Conservation (phyloP, 1,140 invertebrate genomes). For the Drosophila parvula region DNA sequence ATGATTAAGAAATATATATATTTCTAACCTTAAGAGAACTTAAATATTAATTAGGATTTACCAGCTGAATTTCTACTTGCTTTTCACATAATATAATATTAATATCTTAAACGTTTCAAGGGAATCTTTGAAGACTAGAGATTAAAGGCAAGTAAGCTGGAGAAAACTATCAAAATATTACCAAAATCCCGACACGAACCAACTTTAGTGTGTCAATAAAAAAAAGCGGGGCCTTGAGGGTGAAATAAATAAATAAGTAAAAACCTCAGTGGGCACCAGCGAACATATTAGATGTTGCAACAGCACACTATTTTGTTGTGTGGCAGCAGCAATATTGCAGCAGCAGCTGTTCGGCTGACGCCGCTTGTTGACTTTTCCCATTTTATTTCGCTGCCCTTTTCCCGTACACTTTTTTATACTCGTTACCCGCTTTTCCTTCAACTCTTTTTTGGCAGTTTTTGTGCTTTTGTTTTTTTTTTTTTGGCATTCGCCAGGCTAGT, state of each 20-base stretch:
- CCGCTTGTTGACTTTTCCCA: constrained; percentile 58
- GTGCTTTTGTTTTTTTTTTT: too few species aligned
- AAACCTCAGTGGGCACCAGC: background rate
- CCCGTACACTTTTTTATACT: background rate
- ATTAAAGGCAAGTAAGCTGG: background rate
- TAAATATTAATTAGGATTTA: too few species aligned
- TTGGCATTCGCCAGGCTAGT: constrained; percentile 48
- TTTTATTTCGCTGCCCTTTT: constrained; percentile 18
- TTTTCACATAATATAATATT: too few species aligned
- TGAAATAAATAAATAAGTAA: constrained; percentile 2
- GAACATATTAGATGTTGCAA: constrained; percentile 19
- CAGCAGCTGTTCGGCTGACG: constrained; percentile 19
- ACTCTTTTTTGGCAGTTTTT: constrained; percentile 1
- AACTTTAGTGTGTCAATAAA: too few species aligned
- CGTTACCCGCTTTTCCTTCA: background rate
- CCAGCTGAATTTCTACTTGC: too few species aligned
- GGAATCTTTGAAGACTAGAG: too few species aligned
- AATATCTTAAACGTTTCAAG: too few species aligned
- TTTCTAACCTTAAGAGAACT: background rate
- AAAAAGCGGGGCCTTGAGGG: constrained; percentile 1
- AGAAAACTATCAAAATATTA: background rate
- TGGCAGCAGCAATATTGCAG: constrained; percentile 12
- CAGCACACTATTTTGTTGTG: constrained; percentile 13
- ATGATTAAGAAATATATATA: background rate
- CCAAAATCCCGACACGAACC: background rate